A percentile compares a stretch with the other conserved stretches of the same genome.
phyloP scores from a whole-genome alignment of 2,888 invertebrate genomes.

The Phragmatobia fuliginosa region DNA sequence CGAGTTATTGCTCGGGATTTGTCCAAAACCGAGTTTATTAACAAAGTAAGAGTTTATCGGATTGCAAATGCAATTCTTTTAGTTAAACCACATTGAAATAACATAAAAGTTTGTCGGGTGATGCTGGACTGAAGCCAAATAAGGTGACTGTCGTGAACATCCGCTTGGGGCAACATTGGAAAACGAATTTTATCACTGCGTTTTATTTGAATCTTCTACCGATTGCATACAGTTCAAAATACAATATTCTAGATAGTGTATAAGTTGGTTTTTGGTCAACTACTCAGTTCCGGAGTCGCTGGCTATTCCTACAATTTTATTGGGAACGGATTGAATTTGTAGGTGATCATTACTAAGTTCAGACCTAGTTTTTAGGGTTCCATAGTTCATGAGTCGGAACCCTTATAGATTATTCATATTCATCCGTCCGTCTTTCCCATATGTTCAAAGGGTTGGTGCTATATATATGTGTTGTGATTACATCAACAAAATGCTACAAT shows the following conservation, averaged over 20 bases:
- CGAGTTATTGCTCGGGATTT: slow-evolving; percentile 18
- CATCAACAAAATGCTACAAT: too few species aligned
- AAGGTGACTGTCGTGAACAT: slow-evolving; percentile 83
- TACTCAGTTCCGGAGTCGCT: slow-evolving; percentile 73
- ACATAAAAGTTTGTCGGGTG: slow-evolving; percentile 79
- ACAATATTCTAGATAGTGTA: slow-evolving; percentile 37
- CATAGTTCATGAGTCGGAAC: too few species aligned
- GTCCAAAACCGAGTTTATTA: slow-evolving; percentile 37
- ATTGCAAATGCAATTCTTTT: slow-evolving; percentile 68
- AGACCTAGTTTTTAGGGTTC: slow-evolving; percentile 46
- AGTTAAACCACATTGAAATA: slow-evolving; percentile 82
- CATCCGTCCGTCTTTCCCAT: too few species aligned
- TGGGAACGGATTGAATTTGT: slow-evolving; percentile 76
- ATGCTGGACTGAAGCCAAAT: slow-evolving; percentile 83
- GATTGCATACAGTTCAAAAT: slow-evolving; percentile 58
- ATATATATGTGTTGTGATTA: too few species aligned
- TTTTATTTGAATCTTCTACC: slow-evolving; percentile 47
- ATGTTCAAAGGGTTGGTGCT: too few species aligned
- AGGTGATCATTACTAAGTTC: slow-evolving; percentile 68
- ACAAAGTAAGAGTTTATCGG: slow-evolving; percentile 54
- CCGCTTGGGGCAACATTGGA: slow-evolving; percentile 69
- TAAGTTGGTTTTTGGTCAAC: slow-evolving; percentile 62
- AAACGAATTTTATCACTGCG: slow-evolving; percentile 53
- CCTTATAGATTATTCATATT: too few species aligned
- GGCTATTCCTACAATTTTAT: slow-evolving; percentile 74